These are phyloP conservation scores for Trichogramma dendrolimi DNA, from an alignment of 2,888 invertebrate genomes.

Conservation along the genomic window DNA sequence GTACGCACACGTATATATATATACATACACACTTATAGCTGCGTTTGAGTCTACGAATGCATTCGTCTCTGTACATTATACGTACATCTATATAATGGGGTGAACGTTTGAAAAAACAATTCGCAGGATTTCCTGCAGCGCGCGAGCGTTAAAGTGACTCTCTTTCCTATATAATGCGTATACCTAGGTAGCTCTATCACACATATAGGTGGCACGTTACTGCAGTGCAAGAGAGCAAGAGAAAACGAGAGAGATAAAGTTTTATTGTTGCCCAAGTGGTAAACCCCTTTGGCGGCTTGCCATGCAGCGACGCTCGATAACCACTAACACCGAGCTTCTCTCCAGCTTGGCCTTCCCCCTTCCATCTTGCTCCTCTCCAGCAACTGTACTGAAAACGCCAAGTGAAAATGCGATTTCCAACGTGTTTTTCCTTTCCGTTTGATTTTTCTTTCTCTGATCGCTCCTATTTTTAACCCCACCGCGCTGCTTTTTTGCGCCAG, in stretches of 20 bases:
- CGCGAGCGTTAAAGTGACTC: background rate
- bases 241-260: constrained; percentile 4
- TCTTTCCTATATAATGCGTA: too few species aligned
- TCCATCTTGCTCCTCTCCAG: background rate
- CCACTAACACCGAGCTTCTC: background rate
- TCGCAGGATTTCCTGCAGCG: constrained; percentile 25
- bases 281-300: background rate
- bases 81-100: too few species aligned
- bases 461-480: too few species aligned
- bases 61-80: too few species aligned
- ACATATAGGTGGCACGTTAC: too few species aligned
- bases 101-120: constrained; percentile 17
- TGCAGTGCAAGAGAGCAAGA: background rate
- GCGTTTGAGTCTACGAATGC: too few species aligned
- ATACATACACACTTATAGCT: too few species aligned
- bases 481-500: too few species aligned
- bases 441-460: background rate
- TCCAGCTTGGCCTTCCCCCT: background rate
- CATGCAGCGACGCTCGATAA: background rate
- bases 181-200: too few species aligned
- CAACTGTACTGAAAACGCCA: background rate
- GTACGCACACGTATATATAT: too few species aligned
- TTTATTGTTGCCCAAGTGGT: constrained; percentile 7
- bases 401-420: background rate
- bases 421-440: background rate